phyloP scores from a whole-genome alignment of 1,140 invertebrate genomes.

The Tetramorium alpestre region DNA sequence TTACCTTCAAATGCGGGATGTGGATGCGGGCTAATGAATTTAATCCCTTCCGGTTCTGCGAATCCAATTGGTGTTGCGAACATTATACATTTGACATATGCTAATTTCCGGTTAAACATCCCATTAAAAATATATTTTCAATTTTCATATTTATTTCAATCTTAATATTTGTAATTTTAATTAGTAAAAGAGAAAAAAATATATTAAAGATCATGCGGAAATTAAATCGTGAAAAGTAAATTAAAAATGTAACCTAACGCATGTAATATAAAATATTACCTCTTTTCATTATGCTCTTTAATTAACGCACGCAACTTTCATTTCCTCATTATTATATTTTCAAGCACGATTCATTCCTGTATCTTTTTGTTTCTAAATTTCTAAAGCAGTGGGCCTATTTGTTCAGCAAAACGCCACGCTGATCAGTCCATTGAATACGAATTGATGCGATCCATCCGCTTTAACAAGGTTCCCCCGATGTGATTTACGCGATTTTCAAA shows the following conservation, averaged over 20 bases:
- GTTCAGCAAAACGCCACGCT: not conserved
- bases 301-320: not conserved
- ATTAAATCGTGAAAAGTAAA: not conserved
- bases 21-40: constrained; percentile 51
- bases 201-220: not conserved
- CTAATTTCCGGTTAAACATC: not conserved
- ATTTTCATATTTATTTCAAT: not conserved
- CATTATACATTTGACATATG: constrained; percentile 3
- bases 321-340: not conserved
- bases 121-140: not conserved
- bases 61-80: constrained; percentile 11
- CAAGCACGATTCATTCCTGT: not conserved
- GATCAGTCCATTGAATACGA: not conserved
- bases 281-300: not conserved
- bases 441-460: constrained; percentile 33
- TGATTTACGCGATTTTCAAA: constrained; percentile 56
- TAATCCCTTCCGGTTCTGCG: constrained; percentile 32
- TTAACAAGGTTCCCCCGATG: constrained; percentile 25
- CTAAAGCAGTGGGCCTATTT: not conserved
- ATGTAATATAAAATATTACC: not conserved
- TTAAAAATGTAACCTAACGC: not conserved
- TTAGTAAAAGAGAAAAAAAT: not conserved
- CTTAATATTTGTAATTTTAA: not conserved
- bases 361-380: not conserved
- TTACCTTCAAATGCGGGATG: constrained; percentile 46